Evolutionary conservation across 1,140 invertebrate genomes (phyloP), one percentile per base, ranked within the genome.

Genomic region (Sinonovacula constricta): DNA sequence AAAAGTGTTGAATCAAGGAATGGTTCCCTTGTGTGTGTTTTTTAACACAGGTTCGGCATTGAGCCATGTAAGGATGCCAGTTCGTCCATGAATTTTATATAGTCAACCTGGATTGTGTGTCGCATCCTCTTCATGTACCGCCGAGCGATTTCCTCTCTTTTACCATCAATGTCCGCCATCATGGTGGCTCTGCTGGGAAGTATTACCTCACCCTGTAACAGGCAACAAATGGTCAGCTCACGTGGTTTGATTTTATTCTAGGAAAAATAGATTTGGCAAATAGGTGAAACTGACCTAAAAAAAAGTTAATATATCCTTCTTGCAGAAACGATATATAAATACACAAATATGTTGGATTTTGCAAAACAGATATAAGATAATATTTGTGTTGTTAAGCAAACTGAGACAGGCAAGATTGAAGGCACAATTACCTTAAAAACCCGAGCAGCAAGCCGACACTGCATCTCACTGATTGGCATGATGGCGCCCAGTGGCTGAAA

Each of bases 401-500:
- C n/a, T n/a, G n/a, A n/a, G n/a, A n/a, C n/a, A n/a, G n/a, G n/a
- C n/a, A n/a, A n/a, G n/a, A n/a, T n/a, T n/a, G n/a, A n/a, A n/a
- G n/a, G n/a, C n/a, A n/a, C n/a, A n/a, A 4, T 24, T 54, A 85
- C 85, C 79, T 85, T 83, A 30, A 86, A 81, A 12, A 87, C 84
- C 36, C 79, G 62, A 24, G 84, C 82, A 10, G 81, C 81, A 1
- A 87, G 34, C 14, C 86, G 81, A 59, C 83, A 69, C 51, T 87
- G 86, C 66, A 86, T 49, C 71, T 86, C 86, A n/a, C 83, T 68
- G n/a, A 92, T 90, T 1, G 92, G 92, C 70, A 92, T 88, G 5
- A 93, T 82, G 14, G 92, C 87, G 33, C 93, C 93, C 2, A 93
- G 71, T 4, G 92, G 92, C 80, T 93, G 93, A 34, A 92, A 83